These are phyloP conservation scores for Myiotriccus ornatus DNA, from an alignment of 2,797 vertebrate species.

Conservation along the genomic window DNA sequence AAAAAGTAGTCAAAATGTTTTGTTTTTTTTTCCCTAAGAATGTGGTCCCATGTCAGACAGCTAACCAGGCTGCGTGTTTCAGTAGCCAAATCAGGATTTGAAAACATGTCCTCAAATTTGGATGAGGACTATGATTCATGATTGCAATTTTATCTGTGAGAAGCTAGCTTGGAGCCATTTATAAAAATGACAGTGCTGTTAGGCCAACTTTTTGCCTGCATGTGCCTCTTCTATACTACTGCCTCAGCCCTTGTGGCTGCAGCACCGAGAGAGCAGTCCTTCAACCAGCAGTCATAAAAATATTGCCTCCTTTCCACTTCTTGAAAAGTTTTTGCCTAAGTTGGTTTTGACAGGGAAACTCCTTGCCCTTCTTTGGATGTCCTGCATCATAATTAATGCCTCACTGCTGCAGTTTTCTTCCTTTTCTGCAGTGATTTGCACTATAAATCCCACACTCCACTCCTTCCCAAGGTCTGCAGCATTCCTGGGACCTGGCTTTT, in stretches of 20 bases:
- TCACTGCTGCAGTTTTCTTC: neutral
- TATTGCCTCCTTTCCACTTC: neutral
- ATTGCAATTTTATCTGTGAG: slow-evolving; percentile 6
- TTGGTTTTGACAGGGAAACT: neutral
- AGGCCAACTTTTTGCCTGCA: neutral
- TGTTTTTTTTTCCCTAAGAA: neutral
- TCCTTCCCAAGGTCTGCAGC: neutral
- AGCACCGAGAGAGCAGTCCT: neutral
- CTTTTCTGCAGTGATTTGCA: neutral
- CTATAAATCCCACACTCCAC: neutral
- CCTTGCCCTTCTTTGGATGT: neutral
- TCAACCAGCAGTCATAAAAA: neutral
- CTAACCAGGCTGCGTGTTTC: neutral
- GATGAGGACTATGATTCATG: slow-evolving; percentile 42
- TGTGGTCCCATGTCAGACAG: neutral
- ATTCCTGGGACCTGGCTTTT: neutral
- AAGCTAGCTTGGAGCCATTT: slow-evolving; percentile 32
- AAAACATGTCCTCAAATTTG: neutral
- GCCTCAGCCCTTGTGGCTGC: neutral
- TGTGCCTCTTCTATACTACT: neutral
- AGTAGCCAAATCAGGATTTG: neutral
- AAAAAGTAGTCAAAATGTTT: neutral
- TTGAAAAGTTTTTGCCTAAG: neutral
- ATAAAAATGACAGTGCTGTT: slow-evolving; percentile 38
- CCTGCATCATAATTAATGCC: neutral